Evolutionary conservation across 2,888 invertebrate species (phyloP).

Genomic region (Tribolium freemani): DNA sequence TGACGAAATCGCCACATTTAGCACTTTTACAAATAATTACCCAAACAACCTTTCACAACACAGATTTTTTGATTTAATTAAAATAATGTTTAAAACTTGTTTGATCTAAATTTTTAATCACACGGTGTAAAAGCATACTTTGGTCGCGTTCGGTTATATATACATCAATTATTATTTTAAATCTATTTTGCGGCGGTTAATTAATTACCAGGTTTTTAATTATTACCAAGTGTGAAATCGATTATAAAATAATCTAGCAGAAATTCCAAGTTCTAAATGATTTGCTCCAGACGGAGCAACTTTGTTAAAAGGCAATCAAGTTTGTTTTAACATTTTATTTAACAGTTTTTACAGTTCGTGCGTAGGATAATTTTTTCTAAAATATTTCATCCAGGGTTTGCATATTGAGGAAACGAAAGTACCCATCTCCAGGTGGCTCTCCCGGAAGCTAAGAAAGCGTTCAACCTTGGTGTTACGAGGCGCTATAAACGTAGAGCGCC

Average conservation of each 20-base stretch:
- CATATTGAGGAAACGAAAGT: constrained; percentile 18
- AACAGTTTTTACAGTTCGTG: not conserved
- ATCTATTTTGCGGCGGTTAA: not conserved
- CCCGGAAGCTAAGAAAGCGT: constrained; percentile 21
- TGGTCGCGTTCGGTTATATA: not conserved
- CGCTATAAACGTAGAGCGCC: constrained; percentile 35
- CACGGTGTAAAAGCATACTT: not conserved
- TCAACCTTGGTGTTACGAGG: constrained; percentile 26
- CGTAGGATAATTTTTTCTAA: constrained; percentile 7
- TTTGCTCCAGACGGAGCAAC: no score
- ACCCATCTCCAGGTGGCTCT: constrained; percentile 34
- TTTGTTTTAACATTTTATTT: no score
- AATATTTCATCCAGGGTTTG: constrained; percentile 23
- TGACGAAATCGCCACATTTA: not conserved
- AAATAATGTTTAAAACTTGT: not conserved
- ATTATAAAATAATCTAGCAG: no score
- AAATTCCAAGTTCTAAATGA: no score
- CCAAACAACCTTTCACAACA: not conserved
- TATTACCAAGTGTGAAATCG: no score
- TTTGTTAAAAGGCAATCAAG: no score
- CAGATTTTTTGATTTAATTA: not conserved
- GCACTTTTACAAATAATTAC: not conserved
- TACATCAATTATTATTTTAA: not conserved
- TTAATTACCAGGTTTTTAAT: no score
- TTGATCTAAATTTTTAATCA: not conserved